Evolutionary conservation across 2,797 vertebrate genomes (phyloP).

Genomic region (Erithacus rubecula): DNA sequence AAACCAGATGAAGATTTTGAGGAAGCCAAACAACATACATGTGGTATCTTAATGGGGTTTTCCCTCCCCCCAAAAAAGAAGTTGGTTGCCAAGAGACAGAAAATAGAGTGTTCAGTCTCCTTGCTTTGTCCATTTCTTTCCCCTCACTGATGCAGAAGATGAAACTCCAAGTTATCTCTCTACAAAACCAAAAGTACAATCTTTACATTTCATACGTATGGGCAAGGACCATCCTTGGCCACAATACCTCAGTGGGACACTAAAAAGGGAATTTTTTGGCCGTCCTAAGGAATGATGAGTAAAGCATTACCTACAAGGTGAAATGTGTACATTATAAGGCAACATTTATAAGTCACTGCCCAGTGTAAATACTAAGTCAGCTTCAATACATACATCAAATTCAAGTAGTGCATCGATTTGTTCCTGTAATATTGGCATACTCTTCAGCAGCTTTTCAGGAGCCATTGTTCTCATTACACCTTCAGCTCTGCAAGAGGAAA

Average conservation of each 20-base stretch:
- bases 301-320: not conserved
- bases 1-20: not conserved
- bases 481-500: constrained; percentile 82
- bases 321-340: not conserved
- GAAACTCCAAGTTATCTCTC: not conserved
- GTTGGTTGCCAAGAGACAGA: not conserved
- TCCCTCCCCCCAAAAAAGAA: not conserved
- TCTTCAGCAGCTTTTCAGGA: constrained; percentile 96
- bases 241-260: not conserved
- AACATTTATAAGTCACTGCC: not conserved
- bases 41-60: not conserved
- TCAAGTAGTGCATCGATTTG: constrained; percentile 97
- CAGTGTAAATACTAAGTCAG: not conserved
- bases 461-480: constrained; percentile 97
- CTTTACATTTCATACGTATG: not conserved
- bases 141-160: not conserved
- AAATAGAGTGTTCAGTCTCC: not conserved
- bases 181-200: not conserved
- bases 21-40: not conserved
- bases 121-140: not conserved
- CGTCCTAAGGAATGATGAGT: not conserved
- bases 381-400: constrained; percentile 88
- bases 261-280: not conserved
- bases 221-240: not conserved
- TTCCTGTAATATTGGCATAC: constrained; percentile 95